A percentile compares a stretch with the other conserved stretches of the same genome.
Conservation (phyloP, 2,888 invertebrate species). For the Hoplodrina ambigua region DNA sequence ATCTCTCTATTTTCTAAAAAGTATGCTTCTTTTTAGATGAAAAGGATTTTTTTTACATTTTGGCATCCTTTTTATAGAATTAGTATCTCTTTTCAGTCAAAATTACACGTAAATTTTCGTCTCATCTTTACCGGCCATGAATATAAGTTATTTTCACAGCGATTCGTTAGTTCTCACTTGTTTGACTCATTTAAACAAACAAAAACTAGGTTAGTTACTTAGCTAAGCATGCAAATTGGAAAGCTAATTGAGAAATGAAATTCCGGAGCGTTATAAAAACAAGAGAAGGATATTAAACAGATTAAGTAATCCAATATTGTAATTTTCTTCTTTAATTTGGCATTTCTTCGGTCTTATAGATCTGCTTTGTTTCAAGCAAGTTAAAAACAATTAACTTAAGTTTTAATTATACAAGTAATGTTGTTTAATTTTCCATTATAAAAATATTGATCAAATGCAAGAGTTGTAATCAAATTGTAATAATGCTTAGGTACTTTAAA, state of each 20-base stretch:
- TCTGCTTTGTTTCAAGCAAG: conserved; percentile 33
- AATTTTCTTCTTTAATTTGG: conserved; percentile 9
- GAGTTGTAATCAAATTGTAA: background rate
- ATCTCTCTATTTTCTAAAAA: background rate
- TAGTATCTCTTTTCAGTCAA: background rate
- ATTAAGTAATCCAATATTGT: conserved; percentile 17
- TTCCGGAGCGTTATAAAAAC: conserved; percentile 38
- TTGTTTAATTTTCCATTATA: background rate
- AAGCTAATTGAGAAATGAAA: conserved; percentile 52
- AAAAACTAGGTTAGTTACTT: conserved; percentile 43
- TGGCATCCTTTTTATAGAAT: background rate
- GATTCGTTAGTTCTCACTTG: conserved; percentile 45
- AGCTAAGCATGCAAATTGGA: conserved; percentile 60
- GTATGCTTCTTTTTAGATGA: background rate
- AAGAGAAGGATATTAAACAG: conserved; percentile 29
- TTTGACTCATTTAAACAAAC: conserved; percentile 40
- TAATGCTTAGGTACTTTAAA: background rate
- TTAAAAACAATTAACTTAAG: background rate
- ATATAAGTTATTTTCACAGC: conserved; percentile 21
- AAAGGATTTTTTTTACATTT: background rate
- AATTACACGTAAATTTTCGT: background rate
- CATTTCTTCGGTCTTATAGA: background rate
- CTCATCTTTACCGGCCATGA: background rate
- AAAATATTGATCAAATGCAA: too few relatives aligned
- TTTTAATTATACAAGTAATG: background rate